phyloP scores from a whole-genome alignment of 1,140 invertebrate genomes.

The Drosophila guanche region DNA sequence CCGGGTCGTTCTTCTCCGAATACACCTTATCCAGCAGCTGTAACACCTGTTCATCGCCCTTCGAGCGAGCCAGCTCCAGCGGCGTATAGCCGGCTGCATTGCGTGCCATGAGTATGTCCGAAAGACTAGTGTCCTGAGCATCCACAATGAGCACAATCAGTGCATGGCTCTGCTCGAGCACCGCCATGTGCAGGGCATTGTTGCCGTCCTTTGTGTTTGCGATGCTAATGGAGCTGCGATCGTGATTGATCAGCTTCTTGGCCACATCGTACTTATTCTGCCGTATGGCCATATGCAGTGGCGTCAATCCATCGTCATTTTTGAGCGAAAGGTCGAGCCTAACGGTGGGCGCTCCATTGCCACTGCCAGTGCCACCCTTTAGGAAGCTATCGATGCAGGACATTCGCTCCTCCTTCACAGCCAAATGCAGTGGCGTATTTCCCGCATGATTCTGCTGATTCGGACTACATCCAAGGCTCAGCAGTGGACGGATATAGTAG shows the following conservation, averaged over 20 bases:
- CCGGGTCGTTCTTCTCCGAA: slow-evolving; percentile 43
- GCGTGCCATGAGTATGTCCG: slow-evolving; percentile 51
- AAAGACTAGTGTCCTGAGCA: slow-evolving; percentile 50
- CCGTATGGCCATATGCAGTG: slow-evolving; percentile 85
- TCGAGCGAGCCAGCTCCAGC: slow-evolving; percentile 56
- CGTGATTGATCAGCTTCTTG: slow-evolving; percentile 83
- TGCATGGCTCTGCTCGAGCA: slow-evolving; percentile 81
- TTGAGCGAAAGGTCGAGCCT: slow-evolving; percentile 68
- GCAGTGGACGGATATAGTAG: slow-evolving; percentile 71
- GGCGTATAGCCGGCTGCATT: slow-evolving; percentile 71
- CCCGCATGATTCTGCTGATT: slow-evolving; percentile 84
- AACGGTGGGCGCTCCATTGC: slow-evolving; percentile 6
- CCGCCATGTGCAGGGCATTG: slow-evolving; percentile 86
- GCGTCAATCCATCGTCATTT: slow-evolving; percentile 84
- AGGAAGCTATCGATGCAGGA: slow-evolving; percentile 71
- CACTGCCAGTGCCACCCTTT: slow-evolving; percentile 19
- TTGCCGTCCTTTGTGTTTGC: slow-evolving; percentile 85
- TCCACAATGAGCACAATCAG: slow-evolving; percentile 85
- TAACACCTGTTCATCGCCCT: slow-evolving; percentile 46
- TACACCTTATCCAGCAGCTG: slow-evolving; percentile 56
- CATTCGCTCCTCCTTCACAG: slow-evolving; percentile 82
- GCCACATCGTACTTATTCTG: slow-evolving; percentile 84
- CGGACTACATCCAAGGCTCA: slow-evolving; percentile 84
- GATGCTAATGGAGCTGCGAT: slow-evolving; percentile 84
- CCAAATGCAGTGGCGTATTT: slow-evolving; percentile 85